These are phyloP conservation scores for Lypha dubia DNA, from an alignment of 2,888 invertebrate genomes.

Conservation along the genomic window DNA sequence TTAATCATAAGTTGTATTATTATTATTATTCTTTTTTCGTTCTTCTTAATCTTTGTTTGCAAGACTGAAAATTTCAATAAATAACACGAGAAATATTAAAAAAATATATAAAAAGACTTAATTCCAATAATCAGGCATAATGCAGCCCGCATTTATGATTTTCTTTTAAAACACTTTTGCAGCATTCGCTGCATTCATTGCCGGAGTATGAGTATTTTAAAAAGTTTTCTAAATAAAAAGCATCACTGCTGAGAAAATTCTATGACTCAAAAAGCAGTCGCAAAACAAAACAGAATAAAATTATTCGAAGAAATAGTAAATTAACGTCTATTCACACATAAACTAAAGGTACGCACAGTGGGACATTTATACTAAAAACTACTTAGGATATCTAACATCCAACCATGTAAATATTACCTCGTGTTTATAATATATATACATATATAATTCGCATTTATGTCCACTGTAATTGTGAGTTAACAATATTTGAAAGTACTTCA, in stretches of 20 bases:
- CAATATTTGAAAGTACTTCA: not conserved
- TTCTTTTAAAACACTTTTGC: slow-evolving; percentile 49
- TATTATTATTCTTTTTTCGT: too few relatives aligned
- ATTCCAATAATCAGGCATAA: slow-evolving; percentile 50
- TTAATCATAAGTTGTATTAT: slow-evolving; percentile 29
- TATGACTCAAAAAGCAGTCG: slow-evolving; percentile 1
- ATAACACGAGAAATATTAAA: slow-evolving; percentile 29
- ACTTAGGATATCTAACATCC: not conserved
- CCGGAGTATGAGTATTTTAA: not conserved
- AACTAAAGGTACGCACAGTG: slow-evolving; percentile 19
- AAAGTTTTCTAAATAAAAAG: not conserved
- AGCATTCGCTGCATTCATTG: slow-evolving; percentile 2
- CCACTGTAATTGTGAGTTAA: not conserved
- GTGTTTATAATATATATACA: too few relatives aligned
- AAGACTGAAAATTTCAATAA: slow-evolving; percentile 24
- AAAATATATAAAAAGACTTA: slow-evolving; percentile 9
- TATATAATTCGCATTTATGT: not conserved
- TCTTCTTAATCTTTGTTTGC: slow-evolving; percentile 6
- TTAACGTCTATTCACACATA: not conserved
- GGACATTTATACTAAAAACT: not conserved
- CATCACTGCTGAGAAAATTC: slow-evolving; percentile 44
- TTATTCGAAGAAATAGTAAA: slow-evolving; percentile 18
- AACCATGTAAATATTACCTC: too few relatives aligned
- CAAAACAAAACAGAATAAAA: slow-evolving; percentile 2
- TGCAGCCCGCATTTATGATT: slow-evolving; percentile 53